phyloP scores from a whole-genome alignment of 2,888 invertebrate genomes.

The Steinernema scapterisci region DNA sequence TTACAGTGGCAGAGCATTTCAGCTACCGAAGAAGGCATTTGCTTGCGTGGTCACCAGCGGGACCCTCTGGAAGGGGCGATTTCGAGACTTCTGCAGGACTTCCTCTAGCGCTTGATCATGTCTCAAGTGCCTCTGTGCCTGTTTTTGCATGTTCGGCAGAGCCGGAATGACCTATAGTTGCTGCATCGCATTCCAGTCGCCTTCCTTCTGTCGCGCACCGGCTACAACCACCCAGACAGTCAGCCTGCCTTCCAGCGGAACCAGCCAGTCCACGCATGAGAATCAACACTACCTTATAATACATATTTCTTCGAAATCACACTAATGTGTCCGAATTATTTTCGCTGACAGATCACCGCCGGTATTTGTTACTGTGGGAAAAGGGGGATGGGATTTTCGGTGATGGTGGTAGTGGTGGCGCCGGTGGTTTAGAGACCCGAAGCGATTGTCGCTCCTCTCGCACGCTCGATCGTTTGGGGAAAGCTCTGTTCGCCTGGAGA shows the following conservation, averaged over 20 bases:
- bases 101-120: too few species aligned
- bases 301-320: constrained; percentile 26
- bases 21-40: too few species aligned
- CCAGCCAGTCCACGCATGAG: too few species aligned
- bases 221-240: neutral
- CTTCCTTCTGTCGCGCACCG: constrained; percentile 13
- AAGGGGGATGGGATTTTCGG: constrained; percentile 13
- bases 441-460: neutral
- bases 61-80: too few species aligned
- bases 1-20: too few species aligned
- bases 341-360: constrained; percentile 28
- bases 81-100: too few species aligned
- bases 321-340: constrained; percentile 21
- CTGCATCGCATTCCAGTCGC: constrained; percentile 23
- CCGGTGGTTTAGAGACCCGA: constrained; percentile 24
- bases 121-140: neutral
- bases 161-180: constrained; percentile 25
- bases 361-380: constrained; percentile 30
- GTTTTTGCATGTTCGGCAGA: constrained; percentile 11
- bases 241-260: neutral
- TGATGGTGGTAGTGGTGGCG: neutral
- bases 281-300: constrained; percentile 12
- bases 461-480: neutral
- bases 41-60: too few species aligned
- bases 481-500: neutral